Percentiles rank a stretch among this genome's conserved stretches.
Conservation (phyloP, 2,113 vertebrate genomes). For the Monarcha castaneiventris region DNA sequence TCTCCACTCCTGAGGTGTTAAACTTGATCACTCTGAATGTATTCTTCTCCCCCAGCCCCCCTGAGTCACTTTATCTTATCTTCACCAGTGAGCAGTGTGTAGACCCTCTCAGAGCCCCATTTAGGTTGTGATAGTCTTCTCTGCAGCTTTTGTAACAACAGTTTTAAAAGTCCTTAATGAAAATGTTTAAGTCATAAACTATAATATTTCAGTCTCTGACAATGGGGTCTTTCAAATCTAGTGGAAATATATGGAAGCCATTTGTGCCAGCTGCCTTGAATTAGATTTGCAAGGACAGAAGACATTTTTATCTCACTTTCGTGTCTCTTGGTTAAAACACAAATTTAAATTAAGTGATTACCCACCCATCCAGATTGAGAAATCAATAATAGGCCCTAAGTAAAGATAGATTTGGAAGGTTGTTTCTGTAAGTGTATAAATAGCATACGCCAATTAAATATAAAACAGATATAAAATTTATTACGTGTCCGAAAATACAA, state of each 20-base stretch:
- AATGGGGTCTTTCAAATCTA: background rate
- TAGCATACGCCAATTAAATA: too few species aligned
- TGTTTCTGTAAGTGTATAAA: background rate
- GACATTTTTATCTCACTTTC: background rate
- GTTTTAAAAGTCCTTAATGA: background rate
- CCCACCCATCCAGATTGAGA: background rate
- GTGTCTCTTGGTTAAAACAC: background rate
- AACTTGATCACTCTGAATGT: background rate
- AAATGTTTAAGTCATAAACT: background rate
- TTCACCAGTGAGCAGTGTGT: background rate
- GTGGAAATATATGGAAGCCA: background rate
- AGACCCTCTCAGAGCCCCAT: background rate
- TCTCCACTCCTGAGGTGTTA: background rate
- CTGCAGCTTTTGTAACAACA: background rate
- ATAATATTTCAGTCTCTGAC: background rate
- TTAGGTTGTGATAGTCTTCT: background rate
- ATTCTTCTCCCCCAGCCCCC: too few species aligned
- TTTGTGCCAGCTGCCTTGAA: background rate
- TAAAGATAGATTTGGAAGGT: background rate
- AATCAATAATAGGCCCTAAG: background rate
- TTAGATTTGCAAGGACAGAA: background rate
- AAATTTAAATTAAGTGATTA: background rate
- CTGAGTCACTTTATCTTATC: background rate
- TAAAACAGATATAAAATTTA: too few species aligned
- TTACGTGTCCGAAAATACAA: too few species aligned